Base-by-base conservation (phyloP, 2,888 invertebrate species). In the Heliconius ethilla region DNA sequence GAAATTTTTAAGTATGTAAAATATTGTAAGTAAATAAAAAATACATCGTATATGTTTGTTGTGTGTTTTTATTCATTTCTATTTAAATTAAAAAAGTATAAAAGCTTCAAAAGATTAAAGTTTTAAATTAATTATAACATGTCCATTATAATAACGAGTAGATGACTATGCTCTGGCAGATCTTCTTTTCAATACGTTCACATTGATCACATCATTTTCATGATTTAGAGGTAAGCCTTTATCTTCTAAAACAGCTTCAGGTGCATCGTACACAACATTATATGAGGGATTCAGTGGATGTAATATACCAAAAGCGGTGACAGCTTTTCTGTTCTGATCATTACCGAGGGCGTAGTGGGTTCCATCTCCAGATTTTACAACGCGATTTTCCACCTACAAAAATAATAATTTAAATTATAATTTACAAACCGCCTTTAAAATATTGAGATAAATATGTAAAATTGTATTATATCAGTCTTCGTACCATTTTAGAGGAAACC, bases 321-420 rank as follows among this genome's bases (percentile, higher is more conserved):
- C 91, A 1, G 87, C 84, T 3, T 85, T 80, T 75, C 83, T 89
- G 0, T 88, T 89, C 63, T 90, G 89, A 0, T 93, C 92, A 40
- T 86, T 89, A 1, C 95, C 94, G 11, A 95, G 94, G 3, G 89
- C 86, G 67, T 93, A 94, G 84, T 96, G 96, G 0, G 92, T 95
- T 0, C 96, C 96, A 84, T 97, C 97, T 0, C 97, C 97, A 0
- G 96, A 96, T 81, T 96, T 92, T 18, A 91, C 82, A 9, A 95
- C 95, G 55, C 96, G 93, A 80, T 95, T 95, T 80, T 89, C 86
- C 0, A 97, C 93, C 93, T 94, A 81, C n/a, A 82, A 75, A 59
- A 59, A 11, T 59, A 59, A n/a, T 59, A 22, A 59, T n/a, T 59
- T n/a, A 1, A n/a, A n/a, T 22, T n/a, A 18, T 59, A 72, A 55